These are phyloP conservation scores for Alaudala cheleensis DNA, from an alignment of 2,113 vertebrate genomes.

Conservation along the genomic window DNA sequence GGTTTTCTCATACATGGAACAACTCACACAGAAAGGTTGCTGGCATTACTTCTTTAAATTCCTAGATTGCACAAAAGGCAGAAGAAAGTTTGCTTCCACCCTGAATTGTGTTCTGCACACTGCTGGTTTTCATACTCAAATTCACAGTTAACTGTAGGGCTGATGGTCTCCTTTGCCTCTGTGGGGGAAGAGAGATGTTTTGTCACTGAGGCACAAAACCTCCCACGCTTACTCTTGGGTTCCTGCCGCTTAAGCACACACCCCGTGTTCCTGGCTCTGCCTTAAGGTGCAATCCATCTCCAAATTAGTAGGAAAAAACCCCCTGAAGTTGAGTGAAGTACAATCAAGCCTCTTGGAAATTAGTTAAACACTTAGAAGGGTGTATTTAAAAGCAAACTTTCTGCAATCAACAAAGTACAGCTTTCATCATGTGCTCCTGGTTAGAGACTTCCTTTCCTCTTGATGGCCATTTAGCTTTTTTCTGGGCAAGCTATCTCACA, in stretches of 20 bases:
- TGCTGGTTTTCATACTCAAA: slow-evolving; percentile 27
- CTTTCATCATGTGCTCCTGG: slow-evolving; percentile 47
- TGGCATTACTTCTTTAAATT: slow-evolving; percentile 35
- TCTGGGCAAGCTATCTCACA: slow-evolving; percentile 2
- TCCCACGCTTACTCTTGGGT: background rate
- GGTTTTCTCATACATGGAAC: background rate
- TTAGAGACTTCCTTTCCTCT: slow-evolving; percentile 43
- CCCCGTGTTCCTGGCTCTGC: slow-evolving; percentile 20
- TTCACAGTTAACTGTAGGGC: background rate
- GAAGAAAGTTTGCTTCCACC: background rate
- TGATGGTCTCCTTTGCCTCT: slow-evolving; percentile 37
- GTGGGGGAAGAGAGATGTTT: slow-evolving; percentile 34
- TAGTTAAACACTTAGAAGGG: slow-evolving; percentile 48
- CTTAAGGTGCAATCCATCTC: slow-evolving; percentile 49
- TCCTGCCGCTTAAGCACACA: slow-evolving; percentile 31
- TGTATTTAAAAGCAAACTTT: slow-evolving; percentile 60
- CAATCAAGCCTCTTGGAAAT: slow-evolving; percentile 53
- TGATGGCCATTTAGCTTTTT: slow-evolving; percentile 36
- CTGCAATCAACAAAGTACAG: slow-evolving; percentile 33
- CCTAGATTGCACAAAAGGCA: background rate
- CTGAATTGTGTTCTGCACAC: background rate
- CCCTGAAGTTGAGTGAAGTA: background rate
- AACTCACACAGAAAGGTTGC: background rate
- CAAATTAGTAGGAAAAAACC: background rate
- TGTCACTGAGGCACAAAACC: background rate